A percentile compares a stretch with the other conserved stretches of the same genome.
phyloP scores from a whole-genome alignment of 2,888 invertebrate species.

The Mactromeris polynyma region DNA sequence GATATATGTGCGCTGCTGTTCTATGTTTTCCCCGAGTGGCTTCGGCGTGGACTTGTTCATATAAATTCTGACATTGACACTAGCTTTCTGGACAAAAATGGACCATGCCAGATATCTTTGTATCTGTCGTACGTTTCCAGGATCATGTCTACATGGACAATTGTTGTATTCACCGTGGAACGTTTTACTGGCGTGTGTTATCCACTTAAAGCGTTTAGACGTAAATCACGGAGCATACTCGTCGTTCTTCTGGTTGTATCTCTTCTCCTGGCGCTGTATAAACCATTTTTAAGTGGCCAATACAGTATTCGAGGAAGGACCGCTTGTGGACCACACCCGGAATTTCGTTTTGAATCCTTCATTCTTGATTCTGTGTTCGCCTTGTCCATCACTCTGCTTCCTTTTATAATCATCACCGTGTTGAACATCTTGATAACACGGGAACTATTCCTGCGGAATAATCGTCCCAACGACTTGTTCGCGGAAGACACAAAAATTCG shows the following conservation, averaged over 20 bases:
- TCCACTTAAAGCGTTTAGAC: constrained; percentile 80
- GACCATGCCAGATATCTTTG: constrained; percentile 90
- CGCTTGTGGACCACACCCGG: constrained; percentile 70
- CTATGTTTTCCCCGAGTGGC: constrained; percentile 85
- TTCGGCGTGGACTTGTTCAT: constrained; percentile 77
- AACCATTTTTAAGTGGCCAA: constrained; percentile 81
- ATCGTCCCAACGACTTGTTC: constrained; percentile 64
- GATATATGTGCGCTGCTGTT: constrained; percentile 91
- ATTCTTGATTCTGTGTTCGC: constrained; percentile 80
- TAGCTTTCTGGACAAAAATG: constrained; percentile 67
- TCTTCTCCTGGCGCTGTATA: constrained; percentile 78
- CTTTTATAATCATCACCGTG: constrained; percentile 79
- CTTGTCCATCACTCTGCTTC: constrained; percentile 78
- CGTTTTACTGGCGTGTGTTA: constrained; percentile 85
- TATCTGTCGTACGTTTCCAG: constrained; percentile 89
- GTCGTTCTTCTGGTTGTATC: constrained; percentile 71
- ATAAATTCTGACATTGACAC: constrained; percentile 62
- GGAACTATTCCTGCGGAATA: constrained; percentile 70
- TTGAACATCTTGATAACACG: constrained; percentile 80
- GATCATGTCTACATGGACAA: constrained; percentile 85
- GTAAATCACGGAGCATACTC: constrained; percentile 73
- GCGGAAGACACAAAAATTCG: constrained; percentile 80
- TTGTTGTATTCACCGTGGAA: constrained; percentile 85
- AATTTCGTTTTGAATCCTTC: constrained; percentile 71
- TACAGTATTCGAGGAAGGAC: constrained; percentile 55